phyloP scores from a whole-genome alignment of 2,797 vertebrate genomes.

The Paguma larvata region DNA sequence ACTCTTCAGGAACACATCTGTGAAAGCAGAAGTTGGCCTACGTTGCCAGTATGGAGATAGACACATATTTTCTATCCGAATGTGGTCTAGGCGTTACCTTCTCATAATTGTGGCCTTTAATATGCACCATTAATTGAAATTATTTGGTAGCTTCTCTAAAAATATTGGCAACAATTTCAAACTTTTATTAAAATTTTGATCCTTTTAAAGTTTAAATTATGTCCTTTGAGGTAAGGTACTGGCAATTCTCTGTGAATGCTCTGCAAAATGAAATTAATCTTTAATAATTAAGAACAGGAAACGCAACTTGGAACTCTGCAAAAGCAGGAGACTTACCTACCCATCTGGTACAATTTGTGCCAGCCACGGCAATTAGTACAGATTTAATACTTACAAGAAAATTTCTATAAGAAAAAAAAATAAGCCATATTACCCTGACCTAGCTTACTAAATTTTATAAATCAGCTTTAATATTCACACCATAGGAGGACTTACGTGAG shows the following conservation, averaged over 20 bases:
- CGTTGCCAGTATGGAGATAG: neutral
- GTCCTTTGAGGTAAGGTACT: conserved; percentile 63
- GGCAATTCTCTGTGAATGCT: conserved; percentile 66
- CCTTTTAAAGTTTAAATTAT: conserved; percentile 67
- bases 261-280: conserved; percentile 74
- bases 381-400: conserved; percentile 57
- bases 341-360: conserved; percentile 68
- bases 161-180: conserved; percentile 62
- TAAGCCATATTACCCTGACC: neutral
- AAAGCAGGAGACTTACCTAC: conserved; percentile 62
- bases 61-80: neutral
- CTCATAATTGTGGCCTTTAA: neutral
- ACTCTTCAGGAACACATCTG: neutral
- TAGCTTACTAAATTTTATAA: conserved; percentile 26
- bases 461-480: neutral
- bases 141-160: conserved; percentile 20
- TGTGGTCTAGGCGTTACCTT: neutral
- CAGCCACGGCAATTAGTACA: conserved; percentile 69
- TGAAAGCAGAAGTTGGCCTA: neutral
- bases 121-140: conserved; percentile 12
- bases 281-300: conserved; percentile 76
- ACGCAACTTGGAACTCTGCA: conserved; percentile 49
- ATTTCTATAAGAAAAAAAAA: conserved; percentile 5
- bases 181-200: conserved; percentile 68
- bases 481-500: neutral